Percentiles rank a stretch among this genome's conserved stretches.
These are phyloP conservation scores for Myxocyprinus asiaticus DNA, from an alignment of 2,113 vertebrate species.

Conservation along the genomic window DNA sequence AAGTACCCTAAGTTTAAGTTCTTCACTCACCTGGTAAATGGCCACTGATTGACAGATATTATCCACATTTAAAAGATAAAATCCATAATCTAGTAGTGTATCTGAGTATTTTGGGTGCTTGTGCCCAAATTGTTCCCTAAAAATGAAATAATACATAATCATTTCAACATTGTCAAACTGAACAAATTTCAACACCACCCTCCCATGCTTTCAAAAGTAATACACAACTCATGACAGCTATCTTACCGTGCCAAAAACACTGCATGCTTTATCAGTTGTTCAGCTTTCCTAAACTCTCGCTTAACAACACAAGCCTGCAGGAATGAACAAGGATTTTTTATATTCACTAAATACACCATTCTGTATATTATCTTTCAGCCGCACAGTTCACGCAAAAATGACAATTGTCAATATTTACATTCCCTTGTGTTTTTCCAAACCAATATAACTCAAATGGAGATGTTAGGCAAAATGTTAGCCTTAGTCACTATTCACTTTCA, in stretches of 20 bases:
- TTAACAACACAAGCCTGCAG: conserved; percentile 96
- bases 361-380: too few relatives aligned
- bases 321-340: conserved; percentile 3
- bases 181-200: not conserved
- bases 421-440: too few relatives aligned
- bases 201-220: not conserved
- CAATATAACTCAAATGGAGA: too few relatives aligned
- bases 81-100: conserved; percentile 96
- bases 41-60: conserved; percentile 98
- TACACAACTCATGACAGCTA: not conserved
- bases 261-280: conserved; percentile 97
- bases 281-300: conserved; percentile 96
- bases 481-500: too few relatives aligned
- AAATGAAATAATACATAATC: not conserved
- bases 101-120: conserved; percentile 99
- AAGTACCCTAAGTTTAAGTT: not conserved
- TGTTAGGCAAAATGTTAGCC: too few relatives aligned
- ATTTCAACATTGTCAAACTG: not conserved
- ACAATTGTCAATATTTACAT: too few relatives aligned
- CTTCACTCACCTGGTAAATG: conserved; percentile 92
- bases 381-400: too few relatives aligned
- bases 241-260: conserved; percentile 94
- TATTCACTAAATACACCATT: not conserved
- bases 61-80: conserved; percentile 98
- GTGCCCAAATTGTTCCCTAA: conserved; percentile 96